Evolutionary conservation across 1,140 invertebrate species (phyloP), one percentile per base, ranked within the genome.

Genomic region (Micrasema longulum): DNA sequence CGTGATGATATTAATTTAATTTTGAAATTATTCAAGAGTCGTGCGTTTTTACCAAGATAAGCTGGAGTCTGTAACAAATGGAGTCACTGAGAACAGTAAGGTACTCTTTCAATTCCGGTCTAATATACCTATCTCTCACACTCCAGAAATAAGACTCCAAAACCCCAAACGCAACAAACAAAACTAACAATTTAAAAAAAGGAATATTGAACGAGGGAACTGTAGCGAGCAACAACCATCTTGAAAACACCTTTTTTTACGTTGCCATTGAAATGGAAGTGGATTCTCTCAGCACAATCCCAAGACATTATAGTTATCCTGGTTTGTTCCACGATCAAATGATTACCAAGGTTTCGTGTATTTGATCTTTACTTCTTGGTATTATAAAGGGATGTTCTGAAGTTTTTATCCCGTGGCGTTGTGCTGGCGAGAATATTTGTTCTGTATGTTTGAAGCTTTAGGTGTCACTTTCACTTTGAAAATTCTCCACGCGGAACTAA

Each of bases 1-100:
- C 72, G 72, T 74, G 72, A 74, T 75, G 73, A 75, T 71, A 75
- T 75, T 75, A 75, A 75, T 75, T 75, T 71, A 71, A 75, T 75
- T 75, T 75, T 69, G 64, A 71, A 75, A 75, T 75, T 75, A 75
- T 65, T 71, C 69, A 67, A 63, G 60, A 63, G 22, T 63, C 60
- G 60, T 20, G 43, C 38, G 60, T 38, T 63, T 22, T 38, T 63
- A 63, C 22, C 55, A 60, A 60, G 55, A 2, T 31, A 31, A 31
- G 20, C 55, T 10, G 31, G 55, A 26, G 52, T 31, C 22, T 22
- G 22, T 60, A 41, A 60, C 55, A 60, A 60, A 60, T 60, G 55
- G 55, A 60, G 35, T 60, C 55, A 11, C 55, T 38, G 23, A 31
- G 20, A 53, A 35, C 10, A 41, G 6, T 50, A 16, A 22, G 47